Conservation (phyloP, 2,888 invertebrate species). For the Branchellion lobata region DNA sequence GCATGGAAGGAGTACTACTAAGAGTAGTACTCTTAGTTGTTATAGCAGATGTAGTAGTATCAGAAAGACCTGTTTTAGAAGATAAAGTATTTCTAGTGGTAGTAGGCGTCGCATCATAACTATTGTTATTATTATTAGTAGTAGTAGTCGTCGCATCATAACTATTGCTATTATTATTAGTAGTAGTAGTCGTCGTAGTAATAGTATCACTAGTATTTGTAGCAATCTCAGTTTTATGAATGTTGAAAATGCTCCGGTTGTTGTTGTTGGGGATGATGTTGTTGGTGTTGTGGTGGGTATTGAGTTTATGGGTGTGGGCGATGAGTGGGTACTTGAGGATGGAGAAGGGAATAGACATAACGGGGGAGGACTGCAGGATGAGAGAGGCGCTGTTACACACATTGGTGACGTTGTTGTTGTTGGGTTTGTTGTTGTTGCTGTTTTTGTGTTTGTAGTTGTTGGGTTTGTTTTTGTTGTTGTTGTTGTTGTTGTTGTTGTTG, state of each 20-base stretch:
- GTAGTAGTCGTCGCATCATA: constrained; percentile 19
- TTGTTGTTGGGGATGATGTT: background rate
- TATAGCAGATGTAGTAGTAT: constrained; percentile 16
- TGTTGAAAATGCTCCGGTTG: too few species aligned
- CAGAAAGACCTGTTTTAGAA: background rate
- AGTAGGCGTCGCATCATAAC: constrained; percentile 12
- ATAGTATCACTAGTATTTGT: constrained; percentile 20
- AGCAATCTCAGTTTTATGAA: constrained; percentile 11
- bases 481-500: too few species aligned
- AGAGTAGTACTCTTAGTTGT: constrained; percentile 12
- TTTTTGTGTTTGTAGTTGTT: too few species aligned
- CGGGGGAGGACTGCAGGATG: background rate
- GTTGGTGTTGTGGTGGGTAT: background rate
- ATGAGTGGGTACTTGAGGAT: background rate
- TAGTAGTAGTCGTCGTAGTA: constrained; percentile 12
- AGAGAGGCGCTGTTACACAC: too few species aligned
- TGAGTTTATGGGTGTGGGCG: background rate
- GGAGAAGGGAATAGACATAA: constrained; percentile 2
- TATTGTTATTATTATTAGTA: constrained; percentile 13
- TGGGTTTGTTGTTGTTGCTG: too few species aligned
- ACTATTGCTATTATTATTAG: constrained; percentile 18
- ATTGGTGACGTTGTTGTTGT: too few species aligned
- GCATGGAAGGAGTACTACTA: constrained; percentile 6
- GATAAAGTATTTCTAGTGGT: constrained; percentile 11
- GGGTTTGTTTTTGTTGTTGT: too few species aligned